Evolutionary conservation across 2,113 vertebrate genomes (phyloP).

Genomic region (Gobiocypris rarus): DNA sequence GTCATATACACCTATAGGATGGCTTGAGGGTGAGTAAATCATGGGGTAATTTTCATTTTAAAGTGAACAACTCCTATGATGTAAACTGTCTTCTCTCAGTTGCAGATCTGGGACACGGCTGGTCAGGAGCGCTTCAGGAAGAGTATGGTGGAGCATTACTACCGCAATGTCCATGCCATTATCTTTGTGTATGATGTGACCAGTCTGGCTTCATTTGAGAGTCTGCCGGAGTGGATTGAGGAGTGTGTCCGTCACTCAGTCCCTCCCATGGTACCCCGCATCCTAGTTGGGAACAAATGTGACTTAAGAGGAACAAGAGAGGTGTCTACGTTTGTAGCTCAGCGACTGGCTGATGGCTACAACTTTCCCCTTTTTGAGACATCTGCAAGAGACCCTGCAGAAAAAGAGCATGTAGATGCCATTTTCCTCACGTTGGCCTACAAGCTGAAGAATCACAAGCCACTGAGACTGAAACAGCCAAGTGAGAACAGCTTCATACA

Average conservation of each 20-base stretch:
- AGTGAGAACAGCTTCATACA: conserved; percentile 55
- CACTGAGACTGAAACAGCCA: conserved; percentile 75
- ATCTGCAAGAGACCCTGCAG: conserved; percentile 74
- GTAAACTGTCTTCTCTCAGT: conserved; percentile 55
- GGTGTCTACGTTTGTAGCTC: conserved; percentile 71
- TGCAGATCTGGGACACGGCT: conserved; percentile 81
- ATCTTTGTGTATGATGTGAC: conserved; percentile 79
- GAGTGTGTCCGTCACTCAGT: conserved; percentile 75
- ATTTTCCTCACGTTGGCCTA: conserved; percentile 79
- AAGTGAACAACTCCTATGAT: background rate
- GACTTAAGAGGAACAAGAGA: conserved; percentile 71
- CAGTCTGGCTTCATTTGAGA: conserved; percentile 73
- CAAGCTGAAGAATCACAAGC: conserved; percentile 76
- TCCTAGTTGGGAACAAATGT: conserved; percentile 79
- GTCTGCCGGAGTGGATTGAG: conserved; percentile 76
- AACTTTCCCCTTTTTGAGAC: conserved; percentile 78
- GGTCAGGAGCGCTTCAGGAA: conserved; percentile 79
- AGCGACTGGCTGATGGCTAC: conserved; percentile 73
- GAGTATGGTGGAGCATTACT: conserved; percentile 82
- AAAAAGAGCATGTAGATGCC: conserved; percentile 76
- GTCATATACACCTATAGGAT: too few species aligned
- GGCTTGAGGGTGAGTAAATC: too few species aligned
- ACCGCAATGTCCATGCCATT: conserved; percentile 75
- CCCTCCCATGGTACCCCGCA: conserved; percentile 71
- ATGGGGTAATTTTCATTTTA: too few species aligned